Percentiles rank a stretch among this genome's conserved stretches.
These are phyloP conservation scores for Tryphoninae sp. DNA, from an alignment of 2,888 invertebrate species.

Conservation along the genomic window DNA sequence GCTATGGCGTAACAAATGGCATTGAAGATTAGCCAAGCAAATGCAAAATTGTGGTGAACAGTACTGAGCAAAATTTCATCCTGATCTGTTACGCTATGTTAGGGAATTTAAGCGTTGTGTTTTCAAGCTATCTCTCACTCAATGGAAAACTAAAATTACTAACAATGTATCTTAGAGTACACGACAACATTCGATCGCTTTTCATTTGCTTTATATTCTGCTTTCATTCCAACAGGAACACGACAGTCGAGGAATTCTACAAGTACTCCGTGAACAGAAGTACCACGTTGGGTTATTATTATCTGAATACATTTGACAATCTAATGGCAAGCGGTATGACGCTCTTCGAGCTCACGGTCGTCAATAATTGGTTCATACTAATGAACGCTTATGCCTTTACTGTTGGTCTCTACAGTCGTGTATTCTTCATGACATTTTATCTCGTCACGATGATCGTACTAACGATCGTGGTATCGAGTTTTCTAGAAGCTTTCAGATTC, in stretches of 20 bases:
- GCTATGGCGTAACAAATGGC: too few relatives aligned
- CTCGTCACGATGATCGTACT: slow-evolving; percentile 95
- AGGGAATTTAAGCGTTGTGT: too few relatives aligned
- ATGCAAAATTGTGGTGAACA: too few relatives aligned
- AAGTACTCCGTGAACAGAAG: slow-evolving; percentile 87
- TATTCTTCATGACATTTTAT: slow-evolving; percentile 95
- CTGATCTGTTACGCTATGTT: background rate
- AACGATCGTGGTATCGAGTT: slow-evolving; percentile 94
- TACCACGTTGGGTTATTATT: slow-evolving; percentile 90
- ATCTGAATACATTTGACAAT: slow-evolving; percentile 92
- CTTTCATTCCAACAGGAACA: slow-evolving; percentile 84
- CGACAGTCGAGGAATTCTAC: slow-evolving; percentile 93
- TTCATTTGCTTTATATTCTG: slow-evolving; percentile 25
- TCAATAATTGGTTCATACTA: slow-evolving; percentile 96
- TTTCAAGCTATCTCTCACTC: background rate
- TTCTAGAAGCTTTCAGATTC: slow-evolving; percentile 93
- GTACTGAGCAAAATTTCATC: too few relatives aligned
- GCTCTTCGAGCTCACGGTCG: slow-evolving; percentile 93
- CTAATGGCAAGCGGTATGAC: slow-evolving; percentile 90
- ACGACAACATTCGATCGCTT: slow-evolving; percentile 8
- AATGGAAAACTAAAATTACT: background rate
- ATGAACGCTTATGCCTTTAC: slow-evolving; percentile 93
- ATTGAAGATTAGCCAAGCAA: too few relatives aligned
- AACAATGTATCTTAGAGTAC: background rate
- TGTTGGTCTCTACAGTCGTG: slow-evolving; percentile 87